Conservation (phyloP, 2,113 vertebrate genomes). For the Phalacrocorax aristotelis region DNA sequence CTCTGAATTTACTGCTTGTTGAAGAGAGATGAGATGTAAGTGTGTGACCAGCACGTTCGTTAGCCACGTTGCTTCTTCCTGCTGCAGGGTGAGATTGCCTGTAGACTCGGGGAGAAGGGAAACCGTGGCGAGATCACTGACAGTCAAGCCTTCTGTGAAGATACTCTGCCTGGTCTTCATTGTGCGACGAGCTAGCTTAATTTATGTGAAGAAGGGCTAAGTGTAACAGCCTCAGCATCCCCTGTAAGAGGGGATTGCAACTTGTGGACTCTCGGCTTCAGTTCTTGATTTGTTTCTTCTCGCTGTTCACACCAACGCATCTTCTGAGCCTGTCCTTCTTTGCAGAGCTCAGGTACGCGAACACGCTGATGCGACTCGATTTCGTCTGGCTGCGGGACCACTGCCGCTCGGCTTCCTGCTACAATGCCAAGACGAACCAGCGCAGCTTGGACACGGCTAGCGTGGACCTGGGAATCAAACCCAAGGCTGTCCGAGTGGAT, state of each 20-base stretch:
- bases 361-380: slow-evolving; percentile 80
- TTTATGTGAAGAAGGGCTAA: neutral
- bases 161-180: neutral
- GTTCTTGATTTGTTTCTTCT: neutral
- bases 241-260: rapidly evolving
- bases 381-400: slow-evolving; percentile 94
- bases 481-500: slow-evolving; percentile 72
- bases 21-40: neutral
- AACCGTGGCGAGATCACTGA: neutral
- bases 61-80: neutral
- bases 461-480: slow-evolving; percentile 84
- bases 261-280: neutral
- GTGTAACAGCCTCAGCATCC: neutral
- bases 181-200: neutral
- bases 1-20: neutral
- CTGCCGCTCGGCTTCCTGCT: slow-evolving; percentile 87
- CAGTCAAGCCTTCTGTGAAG: neutral
- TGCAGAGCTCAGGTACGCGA: slow-evolving; percentile 77
- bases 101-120: neutral
- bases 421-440: slow-evolving; percentile 86
- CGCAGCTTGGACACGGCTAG: slow-evolving; percentile 87
- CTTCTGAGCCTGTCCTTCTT: neutral
- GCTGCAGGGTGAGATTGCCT: neutral
- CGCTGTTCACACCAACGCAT: neutral
- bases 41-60: neutral